phyloP scores from a whole-genome alignment of 2,113 vertebrate species.

The Anguilla rostrata region DNA sequence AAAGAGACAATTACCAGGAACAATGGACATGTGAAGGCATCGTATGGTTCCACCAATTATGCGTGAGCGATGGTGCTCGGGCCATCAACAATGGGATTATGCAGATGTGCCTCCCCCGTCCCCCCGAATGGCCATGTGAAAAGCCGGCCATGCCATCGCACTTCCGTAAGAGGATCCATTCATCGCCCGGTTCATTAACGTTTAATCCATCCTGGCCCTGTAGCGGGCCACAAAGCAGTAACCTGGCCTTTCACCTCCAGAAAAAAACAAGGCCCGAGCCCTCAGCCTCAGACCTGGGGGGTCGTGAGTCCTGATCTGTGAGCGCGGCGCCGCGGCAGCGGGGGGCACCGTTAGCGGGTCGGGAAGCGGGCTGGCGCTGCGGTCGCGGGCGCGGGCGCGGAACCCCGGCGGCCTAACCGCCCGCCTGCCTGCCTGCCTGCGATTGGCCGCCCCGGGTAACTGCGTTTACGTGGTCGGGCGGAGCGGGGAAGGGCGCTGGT shows the following conservation, averaged over 20 bases:
- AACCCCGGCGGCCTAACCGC: too few relatives aligned
- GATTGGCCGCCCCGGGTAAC: not conserved
- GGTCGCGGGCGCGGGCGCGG: too few relatives aligned
- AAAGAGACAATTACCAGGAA: constrained; percentile 41
- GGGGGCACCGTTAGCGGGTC: not conserved
- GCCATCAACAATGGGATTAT: constrained; percentile 39
- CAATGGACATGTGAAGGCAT: constrained; percentile 34
- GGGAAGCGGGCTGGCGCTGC: not conserved
- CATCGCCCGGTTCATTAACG: not conserved
- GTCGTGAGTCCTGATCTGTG: not conserved
- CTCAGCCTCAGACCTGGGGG: too few relatives aligned
- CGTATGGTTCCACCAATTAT: constrained; percentile 27
- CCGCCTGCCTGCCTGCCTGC: too few relatives aligned
- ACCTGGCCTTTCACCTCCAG: not conserved
- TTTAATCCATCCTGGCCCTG: constrained; percentile 9
- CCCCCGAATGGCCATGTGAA: constrained; percentile 3
- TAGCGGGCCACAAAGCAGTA: too few relatives aligned
- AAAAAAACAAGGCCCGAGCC: not conserved
- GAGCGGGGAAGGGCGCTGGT: not conserved
- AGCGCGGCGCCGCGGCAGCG: too few relatives aligned
- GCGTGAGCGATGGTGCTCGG: constrained; percentile 14
- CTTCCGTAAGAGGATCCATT: constrained; percentile 24
- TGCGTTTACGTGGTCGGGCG: not conserved
- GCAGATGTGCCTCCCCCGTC: constrained; percentile 7
- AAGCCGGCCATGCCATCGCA: constrained; percentile 30